Conservation (phyloP, 2,797 vertebrate genomes). For the Trematomus bernacchii region DNA sequence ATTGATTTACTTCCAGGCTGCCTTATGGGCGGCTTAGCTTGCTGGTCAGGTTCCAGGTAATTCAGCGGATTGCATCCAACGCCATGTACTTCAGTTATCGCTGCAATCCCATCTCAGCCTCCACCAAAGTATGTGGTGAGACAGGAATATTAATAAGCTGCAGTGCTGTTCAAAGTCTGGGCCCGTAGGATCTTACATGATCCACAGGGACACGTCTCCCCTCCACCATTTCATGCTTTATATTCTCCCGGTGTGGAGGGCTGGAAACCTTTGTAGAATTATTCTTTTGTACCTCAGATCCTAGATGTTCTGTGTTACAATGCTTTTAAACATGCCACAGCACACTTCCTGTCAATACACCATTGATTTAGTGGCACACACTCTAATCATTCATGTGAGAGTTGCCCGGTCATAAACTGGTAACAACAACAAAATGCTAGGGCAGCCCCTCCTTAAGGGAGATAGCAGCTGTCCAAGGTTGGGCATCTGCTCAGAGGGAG, state of each 20-base stretch:
- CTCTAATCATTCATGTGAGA: conserved; percentile 50
- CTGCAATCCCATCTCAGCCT: conserved; percentile 80
- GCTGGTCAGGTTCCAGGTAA: conserved; percentile 83
- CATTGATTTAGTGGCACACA: conserved; percentile 39
- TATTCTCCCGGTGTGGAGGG: conserved; percentile 46
- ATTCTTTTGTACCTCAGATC: conserved; percentile 47
- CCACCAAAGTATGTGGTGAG: conserved; percentile 74
- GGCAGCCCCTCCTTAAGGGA: too few relatives aligned
- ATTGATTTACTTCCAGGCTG: conserved; percentile 74
- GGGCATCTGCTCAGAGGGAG: too few relatives aligned
- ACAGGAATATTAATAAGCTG: conserved; percentile 84
- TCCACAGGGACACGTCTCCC: conserved; percentile 59
- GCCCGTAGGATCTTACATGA: conserved; percentile 59
- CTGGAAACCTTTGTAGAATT: conserved; percentile 48
- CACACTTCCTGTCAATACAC: conserved; percentile 8
- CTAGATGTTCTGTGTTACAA: conserved; percentile 29
- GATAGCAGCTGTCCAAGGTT: too few relatives aligned
- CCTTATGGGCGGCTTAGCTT: conserved; percentile 77
- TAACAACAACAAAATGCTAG: too few relatives aligned
- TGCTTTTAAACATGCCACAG: conserved; percentile 34
- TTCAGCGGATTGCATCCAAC: conserved; percentile 76
- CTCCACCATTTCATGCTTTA: conserved; percentile 57
- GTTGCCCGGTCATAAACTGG: too few relatives aligned
- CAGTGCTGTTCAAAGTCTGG: conserved; percentile 56
- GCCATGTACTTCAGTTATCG: conserved; percentile 80